phyloP scores from a whole-genome alignment of 92 coral and sea anemone genomes.

The Palythoa heliodiscus region DNA sequence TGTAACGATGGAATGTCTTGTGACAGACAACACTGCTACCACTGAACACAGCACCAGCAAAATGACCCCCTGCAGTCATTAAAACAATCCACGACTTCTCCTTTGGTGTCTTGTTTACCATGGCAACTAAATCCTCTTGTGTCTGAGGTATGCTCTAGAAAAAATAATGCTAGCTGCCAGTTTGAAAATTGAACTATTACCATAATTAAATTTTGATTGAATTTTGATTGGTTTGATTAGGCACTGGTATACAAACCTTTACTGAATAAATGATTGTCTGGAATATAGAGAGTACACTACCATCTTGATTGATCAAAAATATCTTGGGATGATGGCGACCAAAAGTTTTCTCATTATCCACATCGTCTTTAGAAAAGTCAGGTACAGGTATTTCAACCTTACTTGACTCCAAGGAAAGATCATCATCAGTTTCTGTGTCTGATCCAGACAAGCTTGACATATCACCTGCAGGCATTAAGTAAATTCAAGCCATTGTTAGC shows the following conservation, averaged over 20 bases:
- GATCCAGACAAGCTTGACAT: conserved; percentile 98
- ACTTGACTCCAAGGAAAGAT: conserved; percentile 62
- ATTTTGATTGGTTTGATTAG: not conserved
- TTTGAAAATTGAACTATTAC: not conserved
- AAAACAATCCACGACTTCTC: conserved; percentile 78
- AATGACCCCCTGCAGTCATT: conserved; percentile 98
- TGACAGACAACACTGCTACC: conserved; percentile 79
- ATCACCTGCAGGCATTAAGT: conserved; percentile 63
- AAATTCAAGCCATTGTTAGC: not conserved
- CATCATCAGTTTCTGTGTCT: conserved; percentile 74
- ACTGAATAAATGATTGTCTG: conserved; percentile 72
- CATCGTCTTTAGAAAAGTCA: not conserved
- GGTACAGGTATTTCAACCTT: conserved; percentile 21
- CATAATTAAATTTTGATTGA: not conserved
- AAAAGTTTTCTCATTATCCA: conserved; percentile 4
- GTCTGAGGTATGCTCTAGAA: conserved; percentile 61
- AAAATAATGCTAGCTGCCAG: not conserved
- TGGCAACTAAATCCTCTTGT: conserved; percentile 47
- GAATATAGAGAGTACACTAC: conserved; percentile 71
- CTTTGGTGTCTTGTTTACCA: conserved; percentile 52
- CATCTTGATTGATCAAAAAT: conserved; percentile 67
- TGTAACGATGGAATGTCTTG: conserved; percentile 96
- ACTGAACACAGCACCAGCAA: conserved; percentile 94
- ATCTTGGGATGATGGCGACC: conserved; percentile 77
- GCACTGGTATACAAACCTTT: conserved; percentile 50